Evolutionary conservation across 2,888 invertebrate species (phyloP), one percentile per base, ranked within the genome.

Genomic region (Pristionchus mayeri): DNA sequence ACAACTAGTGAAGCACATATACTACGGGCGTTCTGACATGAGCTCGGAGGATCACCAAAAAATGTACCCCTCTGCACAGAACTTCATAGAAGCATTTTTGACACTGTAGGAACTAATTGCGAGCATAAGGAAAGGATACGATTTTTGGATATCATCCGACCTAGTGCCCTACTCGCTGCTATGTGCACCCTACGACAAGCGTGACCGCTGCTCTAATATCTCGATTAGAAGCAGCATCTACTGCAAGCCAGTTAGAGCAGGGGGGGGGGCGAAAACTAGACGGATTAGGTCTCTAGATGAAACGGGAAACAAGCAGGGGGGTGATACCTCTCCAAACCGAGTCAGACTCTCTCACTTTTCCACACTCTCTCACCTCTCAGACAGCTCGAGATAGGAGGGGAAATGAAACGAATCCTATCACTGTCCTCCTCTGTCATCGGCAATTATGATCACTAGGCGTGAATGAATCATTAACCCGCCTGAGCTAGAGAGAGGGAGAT

Each of bases 391-490:
- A 52, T 1, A 18, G 52, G 21, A 16, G n/a, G 52, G n/a, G 52
- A 52, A 21, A 52, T 18, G 52, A 0, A 4, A 16, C 16, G n/a
- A 52, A 52, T 67, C 67, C 67, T 6, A 13, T 24, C 67, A 16
- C 9, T 37, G 34, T 21, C 67, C n/a, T 37, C 34, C 67, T n/a
- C n/a, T 78, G 76, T 78, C 76, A 50, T 6, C 30, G n/a, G 30
- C 50, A 50, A 78, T 78, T 78, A 78, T 78, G 76, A 78, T 78
- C 76, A 78, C 50, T 21, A 78, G 76, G 76, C 76, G 76, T 78
- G 76, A 50, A 78, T n/a, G 18, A 13, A 63, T 44, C 44, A 75
- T 75, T 75, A 75, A 75, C 75, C 44, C 71, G 18, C 71, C 48
- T 48, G 44, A 67, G 67, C 13, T 13, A 24, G 67, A 67, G 67